A percentile compares a stretch with the other conserved stretches of the same genome.
phyloP scores from a whole-genome alignment of 2,888 invertebrate genomes.

The Euplagia quadripunctaria region DNA sequence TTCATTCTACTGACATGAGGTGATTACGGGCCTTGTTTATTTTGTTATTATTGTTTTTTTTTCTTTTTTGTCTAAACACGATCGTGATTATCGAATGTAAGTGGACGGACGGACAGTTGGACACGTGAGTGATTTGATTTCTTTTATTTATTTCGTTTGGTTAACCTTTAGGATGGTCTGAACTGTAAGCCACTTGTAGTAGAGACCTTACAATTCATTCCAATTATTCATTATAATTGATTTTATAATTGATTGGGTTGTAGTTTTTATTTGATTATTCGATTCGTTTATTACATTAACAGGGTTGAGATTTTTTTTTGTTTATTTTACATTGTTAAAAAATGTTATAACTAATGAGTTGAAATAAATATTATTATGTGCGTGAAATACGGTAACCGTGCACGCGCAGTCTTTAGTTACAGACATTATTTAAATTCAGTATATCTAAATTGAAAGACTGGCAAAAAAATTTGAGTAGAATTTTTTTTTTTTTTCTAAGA shows the following conservation, averaged over 20 bases:
- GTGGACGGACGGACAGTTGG: slow-evolving; percentile 65
- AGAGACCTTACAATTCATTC: slow-evolving; percentile 55
- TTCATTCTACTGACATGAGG: slow-evolving; percentile 74
- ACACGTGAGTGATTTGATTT: slow-evolving; percentile 55
- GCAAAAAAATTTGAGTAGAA: too few species aligned
- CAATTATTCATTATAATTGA: slow-evolving; percentile 58
- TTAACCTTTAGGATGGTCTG: slow-evolving; percentile 49
- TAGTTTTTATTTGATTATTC: slow-evolving; percentile 32
- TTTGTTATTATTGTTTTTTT: slow-evolving; percentile 83
- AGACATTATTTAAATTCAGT: too few species aligned
- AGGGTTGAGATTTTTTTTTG: neutral
- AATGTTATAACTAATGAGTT: too few species aligned
- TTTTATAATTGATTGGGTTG: slow-evolving; percentile 37
- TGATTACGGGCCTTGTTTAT: slow-evolving; percentile 84
- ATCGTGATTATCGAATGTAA: slow-evolving; percentile 81
- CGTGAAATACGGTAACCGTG: too few species aligned
- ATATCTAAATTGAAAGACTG: too few species aligned
- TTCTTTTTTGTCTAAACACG: slow-evolving; percentile 85
- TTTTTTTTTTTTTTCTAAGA: too few species aligned
- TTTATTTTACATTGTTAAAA: neutral
- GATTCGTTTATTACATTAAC: neutral
- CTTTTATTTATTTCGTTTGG: slow-evolving; percentile 58
- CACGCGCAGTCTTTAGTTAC: too few species aligned
- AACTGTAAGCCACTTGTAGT: slow-evolving; percentile 59
- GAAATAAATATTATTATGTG: too few species aligned